These are phyloP conservation scores for Microcebus tavaratra DNA, from an alignment of 2,113 vertebrate species.

Conservation along the genomic window DNA sequence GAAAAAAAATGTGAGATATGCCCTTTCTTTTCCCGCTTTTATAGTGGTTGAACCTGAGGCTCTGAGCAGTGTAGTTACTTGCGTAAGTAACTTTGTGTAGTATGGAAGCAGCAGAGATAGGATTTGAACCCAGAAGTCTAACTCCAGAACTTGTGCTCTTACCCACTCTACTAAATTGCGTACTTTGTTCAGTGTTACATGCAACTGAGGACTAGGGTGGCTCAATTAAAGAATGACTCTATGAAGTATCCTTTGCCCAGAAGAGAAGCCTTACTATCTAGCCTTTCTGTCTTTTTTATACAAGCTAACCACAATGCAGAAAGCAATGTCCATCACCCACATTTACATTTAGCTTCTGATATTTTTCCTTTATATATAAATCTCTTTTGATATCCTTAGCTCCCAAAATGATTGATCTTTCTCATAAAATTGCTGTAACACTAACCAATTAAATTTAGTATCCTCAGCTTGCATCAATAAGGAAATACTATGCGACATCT, in stretches of 20 bases:
- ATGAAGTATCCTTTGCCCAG: not conserved
- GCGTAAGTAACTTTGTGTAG: not conserved
- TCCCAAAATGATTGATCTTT: not conserved
- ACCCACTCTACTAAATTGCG: no score
- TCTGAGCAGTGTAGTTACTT: not conserved
- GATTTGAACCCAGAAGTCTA: not conserved
- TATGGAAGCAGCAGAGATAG: not conserved
- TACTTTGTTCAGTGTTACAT: not conserved
- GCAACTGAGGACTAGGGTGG: not conserved
- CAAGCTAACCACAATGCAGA: not conserved
- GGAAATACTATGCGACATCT: not conserved
- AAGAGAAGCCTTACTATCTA: not conserved
- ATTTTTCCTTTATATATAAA: not conserved
- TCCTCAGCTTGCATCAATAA: not conserved
- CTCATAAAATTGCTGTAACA: not conserved
- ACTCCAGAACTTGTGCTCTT: not conserved
- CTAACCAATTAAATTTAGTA: conserved; percentile 5
- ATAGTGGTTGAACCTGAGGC: not conserved
- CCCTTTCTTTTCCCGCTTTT: not conserved
- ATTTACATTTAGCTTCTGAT: not conserved
- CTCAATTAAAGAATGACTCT: not conserved
- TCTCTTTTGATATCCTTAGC: not conserved
- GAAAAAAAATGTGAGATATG: not conserved
- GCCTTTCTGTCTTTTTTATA: not conserved
- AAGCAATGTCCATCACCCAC: not conserved